Evolutionary conservation across 1,140 invertebrate species (phyloP), one percentile per base, ranked within the genome.

Genomic region (Bombyx mandarina): DNA sequence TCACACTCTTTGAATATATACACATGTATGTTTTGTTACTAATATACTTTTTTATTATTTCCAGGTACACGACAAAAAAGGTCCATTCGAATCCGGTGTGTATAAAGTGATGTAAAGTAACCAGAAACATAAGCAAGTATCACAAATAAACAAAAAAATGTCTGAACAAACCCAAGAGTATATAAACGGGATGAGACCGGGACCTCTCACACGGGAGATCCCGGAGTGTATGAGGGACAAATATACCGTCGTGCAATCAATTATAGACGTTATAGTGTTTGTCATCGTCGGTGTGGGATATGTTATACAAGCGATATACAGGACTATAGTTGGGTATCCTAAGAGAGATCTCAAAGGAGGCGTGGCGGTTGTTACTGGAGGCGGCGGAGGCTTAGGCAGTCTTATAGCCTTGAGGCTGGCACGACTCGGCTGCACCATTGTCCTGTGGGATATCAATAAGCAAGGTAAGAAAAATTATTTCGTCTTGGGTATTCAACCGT

Each of bases 371-470:
- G 91, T 98, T 47, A 98, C 97, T 1, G 97, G 97, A 8, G 95
- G 94, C 42, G 97, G 95, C 43, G 94, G 94, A 61, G 97, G 97
- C 45, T 90, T 99, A 42, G 97, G 97, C 7, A 90, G 94, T 56
- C 84, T 97, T n/a, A 88, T 98, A 60, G 94, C 95, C 4, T 78
- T 93, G 43, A 90, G 93, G 65, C 90, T 98, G 53, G 94, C 94
- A 0, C 89, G 93, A 68, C 90, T 95, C 45, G 94, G 95, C 57
- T 94, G 94, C 61, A 91, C 89, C 48, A 89, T 98, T 48, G 91
- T 98, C 7, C 86, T 97, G 48, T 98, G 96, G 96, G 97, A 99
- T 80, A 93, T 99, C 49, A 97, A 98, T 81, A 90, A 93, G 82
- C 80, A 90, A 88, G 94, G 94, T 94, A 64, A 90, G 89, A 86